Percentiles rank a stretch among this genome's conserved stretches.
These are phyloP conservation scores for Euclidia mi DNA, from an alignment of 2,888 invertebrate species.

Conservation along the genomic window DNA sequence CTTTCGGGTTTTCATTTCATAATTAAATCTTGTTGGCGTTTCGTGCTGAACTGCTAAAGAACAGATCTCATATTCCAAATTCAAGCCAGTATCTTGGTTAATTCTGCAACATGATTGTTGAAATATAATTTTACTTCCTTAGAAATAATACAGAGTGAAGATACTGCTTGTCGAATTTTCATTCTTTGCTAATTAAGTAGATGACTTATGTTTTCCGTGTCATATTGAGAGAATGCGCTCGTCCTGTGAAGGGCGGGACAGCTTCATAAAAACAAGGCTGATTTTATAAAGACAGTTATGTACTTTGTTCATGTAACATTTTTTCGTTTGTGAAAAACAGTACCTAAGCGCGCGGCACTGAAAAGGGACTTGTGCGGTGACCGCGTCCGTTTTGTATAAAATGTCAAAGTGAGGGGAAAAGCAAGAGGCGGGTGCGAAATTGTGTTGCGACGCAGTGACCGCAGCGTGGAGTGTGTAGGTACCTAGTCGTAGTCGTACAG, in stretches of 20 bases:
- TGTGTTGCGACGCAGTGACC: conserved; percentile 82
- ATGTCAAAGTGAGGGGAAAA: conserved; percentile 83
- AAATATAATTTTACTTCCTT: too few relatives aligned
- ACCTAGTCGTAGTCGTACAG: too few relatives aligned
- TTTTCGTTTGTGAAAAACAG: conserved; percentile 43
- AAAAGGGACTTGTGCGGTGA: conserved; percentile 76
- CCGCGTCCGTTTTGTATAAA: conserved; percentile 80
- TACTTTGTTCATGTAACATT: conserved; percentile 28
- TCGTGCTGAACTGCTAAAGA: too few relatives aligned
- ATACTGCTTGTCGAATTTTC: too few relatives aligned
- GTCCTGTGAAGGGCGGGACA: too few relatives aligned
- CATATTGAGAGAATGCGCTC: too few relatives aligned
- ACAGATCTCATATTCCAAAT: too few relatives aligned
- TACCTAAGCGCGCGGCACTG: conserved; percentile 62
- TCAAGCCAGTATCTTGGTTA: too few relatives aligned
- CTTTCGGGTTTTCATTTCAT: conserved; percentile 11
- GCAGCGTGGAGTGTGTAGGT: conserved; percentile 62
- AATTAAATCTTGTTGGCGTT: conserved; percentile 23
- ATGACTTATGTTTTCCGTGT: too few relatives aligned
- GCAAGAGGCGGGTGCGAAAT: conserved; percentile 72
- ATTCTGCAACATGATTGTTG: too few relatives aligned
- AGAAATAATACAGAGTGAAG: too few relatives aligned
- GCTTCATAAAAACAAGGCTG: neutral
- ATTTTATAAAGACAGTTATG: conserved; percentile 19
- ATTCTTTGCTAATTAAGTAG: too few relatives aligned